phyloP scores from a whole-genome alignment of 64 coral and sea anemone species.

The Stylophora pistillata region DNA sequence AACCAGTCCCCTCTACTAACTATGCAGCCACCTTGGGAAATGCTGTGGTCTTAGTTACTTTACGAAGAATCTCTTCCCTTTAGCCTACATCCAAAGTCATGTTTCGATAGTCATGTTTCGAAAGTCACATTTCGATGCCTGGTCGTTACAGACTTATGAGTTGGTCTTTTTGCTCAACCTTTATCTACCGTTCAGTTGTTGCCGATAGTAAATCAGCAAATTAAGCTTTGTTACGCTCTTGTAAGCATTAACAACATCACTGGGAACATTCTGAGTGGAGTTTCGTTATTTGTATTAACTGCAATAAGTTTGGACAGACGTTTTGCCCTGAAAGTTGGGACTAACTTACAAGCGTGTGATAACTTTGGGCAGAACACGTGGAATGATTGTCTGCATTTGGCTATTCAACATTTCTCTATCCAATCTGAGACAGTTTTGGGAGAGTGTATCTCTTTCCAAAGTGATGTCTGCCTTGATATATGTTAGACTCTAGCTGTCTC shows the following conservation, averaged over 20 bases:
- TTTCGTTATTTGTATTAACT: not conserved
- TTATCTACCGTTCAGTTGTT: not conserved
- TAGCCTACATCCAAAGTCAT: not conserved
- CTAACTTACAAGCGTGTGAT: not conserved
- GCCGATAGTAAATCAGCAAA: not conserved
- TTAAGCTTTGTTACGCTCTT: not conserved
- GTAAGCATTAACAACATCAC: not conserved
- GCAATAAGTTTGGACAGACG: slow-evolving; percentile 19
- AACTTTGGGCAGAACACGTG: not conserved
- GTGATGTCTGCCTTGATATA: not conserved
- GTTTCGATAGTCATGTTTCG: too few species aligned
- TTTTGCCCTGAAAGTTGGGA: not conserved
- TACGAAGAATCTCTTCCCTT: not conserved
- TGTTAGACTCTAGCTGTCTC: not conserved
- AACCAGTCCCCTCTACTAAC: too few species aligned
- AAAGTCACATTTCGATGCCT: not conserved
- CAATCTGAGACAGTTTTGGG: not conserved
- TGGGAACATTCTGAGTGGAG: not conserved
- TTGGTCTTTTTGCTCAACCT: not conserved
- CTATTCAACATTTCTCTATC: not conserved
- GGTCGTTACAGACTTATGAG: not conserved
- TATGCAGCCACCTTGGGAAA: not conserved
- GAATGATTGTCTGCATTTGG: not conserved
- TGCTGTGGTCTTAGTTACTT: not conserved
- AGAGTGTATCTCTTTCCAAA: not conserved